phyloP scores from a whole-genome alignment of 2,797 vertebrate genomes.

The Pogoniulus pusillus region DNA sequence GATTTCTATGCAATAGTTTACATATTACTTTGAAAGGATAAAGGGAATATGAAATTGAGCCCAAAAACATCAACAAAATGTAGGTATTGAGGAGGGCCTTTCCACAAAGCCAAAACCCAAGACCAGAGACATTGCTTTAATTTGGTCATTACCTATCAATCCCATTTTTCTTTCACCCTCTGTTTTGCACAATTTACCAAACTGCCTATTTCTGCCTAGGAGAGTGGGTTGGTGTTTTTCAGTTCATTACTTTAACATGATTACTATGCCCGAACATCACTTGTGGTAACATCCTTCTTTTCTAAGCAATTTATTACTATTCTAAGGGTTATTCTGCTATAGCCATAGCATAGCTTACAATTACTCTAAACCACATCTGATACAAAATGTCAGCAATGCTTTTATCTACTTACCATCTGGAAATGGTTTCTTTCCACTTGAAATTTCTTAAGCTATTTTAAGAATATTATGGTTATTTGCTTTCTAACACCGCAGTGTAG shows the following conservation, averaged over 20 bases:
- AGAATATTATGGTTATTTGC: slow-evolving; percentile 49
- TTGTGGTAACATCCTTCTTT: background rate
- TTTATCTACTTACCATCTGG: slow-evolving; percentile 32
- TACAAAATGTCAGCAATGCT: background rate
- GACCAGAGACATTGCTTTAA: background rate
- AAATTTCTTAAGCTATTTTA: slow-evolving; percentile 51
- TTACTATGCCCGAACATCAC: background rate
- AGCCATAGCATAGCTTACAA: background rate
- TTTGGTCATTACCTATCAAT: background rate
- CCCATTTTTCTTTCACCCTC: background rate
- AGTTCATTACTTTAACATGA: background rate
- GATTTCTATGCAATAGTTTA: background rate
- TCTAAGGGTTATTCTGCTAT: background rate
- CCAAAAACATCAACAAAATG: background rate
- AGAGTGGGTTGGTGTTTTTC: background rate
- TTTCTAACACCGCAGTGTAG: slow-evolving; percentile 43
- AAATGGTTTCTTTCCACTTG: slow-evolving; percentile 37
- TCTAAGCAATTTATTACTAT: background rate
- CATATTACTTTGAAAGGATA: background rate
- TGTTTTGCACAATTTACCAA: background rate
- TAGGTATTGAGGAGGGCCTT: background rate
- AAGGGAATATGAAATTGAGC: background rate
- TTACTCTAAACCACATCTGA: background rate
- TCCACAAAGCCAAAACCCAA: background rate
- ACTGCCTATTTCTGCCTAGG: background rate